Conservation (phyloP, 2,888 invertebrate species). For the Epsilonema sp. region DNA sequence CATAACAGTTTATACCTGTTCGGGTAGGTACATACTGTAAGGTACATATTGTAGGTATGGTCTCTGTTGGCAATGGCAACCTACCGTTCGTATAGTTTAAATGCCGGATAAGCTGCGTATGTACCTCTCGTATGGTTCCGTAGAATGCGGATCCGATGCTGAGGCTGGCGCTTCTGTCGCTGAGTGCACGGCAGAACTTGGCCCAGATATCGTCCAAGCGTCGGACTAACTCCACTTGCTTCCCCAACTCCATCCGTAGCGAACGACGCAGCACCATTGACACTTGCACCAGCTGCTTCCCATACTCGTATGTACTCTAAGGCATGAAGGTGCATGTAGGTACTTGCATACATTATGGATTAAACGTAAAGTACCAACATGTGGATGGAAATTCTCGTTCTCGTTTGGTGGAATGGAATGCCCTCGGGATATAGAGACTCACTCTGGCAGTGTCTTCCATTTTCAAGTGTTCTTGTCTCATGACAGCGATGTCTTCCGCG, state of each 20-base stretch:
- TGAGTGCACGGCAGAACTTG: conserved; percentile 8
- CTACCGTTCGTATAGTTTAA: no score
- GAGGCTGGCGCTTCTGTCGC: conserved; percentile 36
- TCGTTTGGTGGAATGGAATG: background rate
- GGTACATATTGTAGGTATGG: no score
- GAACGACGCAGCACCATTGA: conserved; percentile 50
- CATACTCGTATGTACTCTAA: conserved; percentile 59
- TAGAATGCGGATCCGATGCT: conserved; percentile 55
- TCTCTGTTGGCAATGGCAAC: no score
- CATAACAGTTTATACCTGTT: no score
- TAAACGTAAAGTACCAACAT: background rate
- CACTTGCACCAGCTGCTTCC: conserved; percentile 53
- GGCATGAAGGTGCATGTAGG: conserved; percentile 13
- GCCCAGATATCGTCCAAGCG: conserved; percentile 9
- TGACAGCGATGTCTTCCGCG: conserved; percentile 48
- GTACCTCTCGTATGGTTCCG: conserved; percentile 40
- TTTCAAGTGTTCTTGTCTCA: conserved; percentile 51
- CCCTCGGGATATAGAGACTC: no score
- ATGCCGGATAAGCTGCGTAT: conserved; percentile 6
- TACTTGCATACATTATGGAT: background rate
- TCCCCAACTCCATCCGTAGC: conserved; percentile 38
- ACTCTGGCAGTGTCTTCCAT: conserved; percentile 60
- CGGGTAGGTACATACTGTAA: no score
- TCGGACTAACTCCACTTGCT: conserved; percentile 5
- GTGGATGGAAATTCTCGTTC: background rate